phyloP scores from a whole-genome alignment of 23 tunicate genomes.

The Trididemnum clinides region DNA sequence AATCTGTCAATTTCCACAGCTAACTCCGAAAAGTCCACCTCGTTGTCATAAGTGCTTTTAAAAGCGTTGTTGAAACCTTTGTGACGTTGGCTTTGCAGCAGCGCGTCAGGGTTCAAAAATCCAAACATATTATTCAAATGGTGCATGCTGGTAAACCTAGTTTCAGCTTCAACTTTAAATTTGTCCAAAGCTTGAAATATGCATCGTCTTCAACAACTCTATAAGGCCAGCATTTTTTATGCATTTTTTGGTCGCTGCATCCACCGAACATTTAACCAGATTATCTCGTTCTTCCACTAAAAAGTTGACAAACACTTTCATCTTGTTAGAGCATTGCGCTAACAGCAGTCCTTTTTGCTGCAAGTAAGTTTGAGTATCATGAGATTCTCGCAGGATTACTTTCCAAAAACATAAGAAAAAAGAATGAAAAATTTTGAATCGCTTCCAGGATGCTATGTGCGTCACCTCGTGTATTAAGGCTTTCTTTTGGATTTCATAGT shows the following conservation, averaged over 20 bases:
- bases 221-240: slow-evolving; percentile 47
- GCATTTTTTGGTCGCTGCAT: slow-evolving; percentile 56
- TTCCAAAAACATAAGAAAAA: slow-evolving; percentile 61
- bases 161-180: slow-evolving; percentile 53
- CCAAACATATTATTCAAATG: slow-evolving; percentile 47
- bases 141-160: slow-evolving; percentile 51
- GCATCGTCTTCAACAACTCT: slow-evolving; percentile 58
- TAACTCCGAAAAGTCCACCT: slow-evolving; percentile 51
- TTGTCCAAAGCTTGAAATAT: slow-evolving; percentile 54
- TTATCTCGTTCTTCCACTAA: slow-evolving; percentile 63
- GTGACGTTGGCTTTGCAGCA: slow-evolving; percentile 55
- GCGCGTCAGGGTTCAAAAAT: slow-evolving; percentile 51
- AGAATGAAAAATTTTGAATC: slow-evolving; percentile 54
- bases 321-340: slow-evolving; percentile 62
- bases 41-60: slow-evolving; percentile 47
- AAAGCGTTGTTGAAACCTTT: slow-evolving; percentile 49
- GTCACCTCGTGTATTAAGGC: slow-evolving; percentile 58
- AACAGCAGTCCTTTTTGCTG: slow-evolving; percentile 61
- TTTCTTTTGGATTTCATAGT: slow-evolving; percentile 54
- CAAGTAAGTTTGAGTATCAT: slow-evolving; percentile 57
- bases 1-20: no score
- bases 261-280: slow-evolving; percentile 46
- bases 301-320: slow-evolving; percentile 55
- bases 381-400: slow-evolving; percentile 62
- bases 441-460: slow-evolving; percentile 58